Evolutionary conservation across 2,797 vertebrate genomes (phyloP), one percentile per base, ranked within the genome.

Genomic region (Urophycis tenuis): DNA sequence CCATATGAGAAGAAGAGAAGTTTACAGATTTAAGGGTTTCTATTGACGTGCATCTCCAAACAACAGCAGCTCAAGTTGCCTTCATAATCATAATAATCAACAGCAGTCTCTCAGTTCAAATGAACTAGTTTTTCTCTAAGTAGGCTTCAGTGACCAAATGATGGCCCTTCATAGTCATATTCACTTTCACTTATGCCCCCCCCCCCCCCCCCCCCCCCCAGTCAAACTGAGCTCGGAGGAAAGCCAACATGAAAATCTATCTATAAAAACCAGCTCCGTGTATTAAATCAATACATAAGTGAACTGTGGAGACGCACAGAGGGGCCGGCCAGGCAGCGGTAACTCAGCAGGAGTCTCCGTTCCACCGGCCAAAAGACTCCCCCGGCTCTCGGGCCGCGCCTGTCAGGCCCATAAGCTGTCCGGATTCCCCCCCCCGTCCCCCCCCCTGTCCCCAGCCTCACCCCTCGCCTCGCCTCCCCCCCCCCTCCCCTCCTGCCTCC

Each of bases 261-360:
- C 7, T 60, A 60, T 25, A 60, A 60, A 60, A 25, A 60, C 8
- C n/a, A 53, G 10, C 35, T 41, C 39, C 45, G 17, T 60, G 53
- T 60, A 60, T 60, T 60, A 60, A 60, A 60, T 60, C 53, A 60
- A 25, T 60, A 60, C 22, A 25, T n/a, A n/a, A 60, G 5, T 60
- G 53, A 60, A 60, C 53, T 60, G 11, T 60, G 3, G 53, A 60
- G 3, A 45, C 33, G 67, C 67, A 32, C 81, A 73, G 80, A 75
- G 85, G 80, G 83, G 85, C 81, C 73, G 78, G 72, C 83, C 78
- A 75, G 72, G 82, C 78, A 75, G 82, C 86, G 71, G 81, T 79
- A 82, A 87, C 74, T 77, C 89, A 81, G 86, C 77, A 80, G 81
- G 83, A 88, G 85, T 83, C 81, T 45, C 71, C 25, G 67, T 30